Conservation (phyloP, 2,113 vertebrate species). For the Ibidorhyncha struthersii region DNA sequence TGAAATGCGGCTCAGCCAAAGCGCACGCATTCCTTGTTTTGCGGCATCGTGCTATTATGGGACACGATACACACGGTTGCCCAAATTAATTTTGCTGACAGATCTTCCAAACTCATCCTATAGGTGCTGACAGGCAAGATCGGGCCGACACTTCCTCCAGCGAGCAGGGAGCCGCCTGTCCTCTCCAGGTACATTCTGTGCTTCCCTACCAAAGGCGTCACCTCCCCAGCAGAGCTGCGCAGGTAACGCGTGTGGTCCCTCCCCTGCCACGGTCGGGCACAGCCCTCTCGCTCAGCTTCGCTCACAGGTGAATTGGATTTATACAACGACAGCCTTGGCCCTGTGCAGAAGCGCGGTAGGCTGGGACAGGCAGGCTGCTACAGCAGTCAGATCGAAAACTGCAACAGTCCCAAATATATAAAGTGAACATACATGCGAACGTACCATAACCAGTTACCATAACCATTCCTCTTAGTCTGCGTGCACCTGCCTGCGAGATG, state of each 20-base stretch:
- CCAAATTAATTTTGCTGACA: neutral
- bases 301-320: neutral
- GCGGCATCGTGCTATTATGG: neutral
- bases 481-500: neutral
- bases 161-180: neutral
- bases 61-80: neutral
- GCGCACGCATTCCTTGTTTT: neutral
- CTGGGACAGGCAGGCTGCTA: neutral
- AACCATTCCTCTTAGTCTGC: neutral
- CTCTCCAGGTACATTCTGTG: neutral
- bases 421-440: neutral
- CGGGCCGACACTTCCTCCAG: neutral
- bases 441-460: neutral
- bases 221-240: fast-evolving
- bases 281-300: neutral
- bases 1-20: neutral
- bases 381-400: neutral
- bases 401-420: fast-evolving
- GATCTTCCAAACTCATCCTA: neutral
- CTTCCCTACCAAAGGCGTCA: neutral
- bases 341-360: fast-evolving
- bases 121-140: neutral
- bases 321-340: neutral
- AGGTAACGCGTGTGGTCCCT: neutral
- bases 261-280: fast-evolving